These are phyloP conservation scores for Cuniculus paca DNA, from an alignment of 2,797 vertebrate species.

Conservation along the genomic window DNA sequence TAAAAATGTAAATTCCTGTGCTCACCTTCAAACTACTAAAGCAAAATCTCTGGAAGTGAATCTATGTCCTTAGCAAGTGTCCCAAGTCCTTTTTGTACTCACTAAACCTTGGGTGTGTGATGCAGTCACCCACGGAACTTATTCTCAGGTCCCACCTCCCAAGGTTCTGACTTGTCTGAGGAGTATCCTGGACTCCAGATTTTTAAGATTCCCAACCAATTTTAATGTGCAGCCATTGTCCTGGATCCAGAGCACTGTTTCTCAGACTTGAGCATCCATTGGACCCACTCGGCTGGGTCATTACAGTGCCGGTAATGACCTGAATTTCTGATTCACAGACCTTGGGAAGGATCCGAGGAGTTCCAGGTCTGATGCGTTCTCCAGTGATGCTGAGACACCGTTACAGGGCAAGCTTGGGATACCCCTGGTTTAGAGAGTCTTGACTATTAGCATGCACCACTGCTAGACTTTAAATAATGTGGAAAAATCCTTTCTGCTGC, in stretches of 20 bases:
- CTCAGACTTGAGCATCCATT: not conserved
- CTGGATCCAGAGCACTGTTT: not conserved
- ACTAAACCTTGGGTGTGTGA: not conserved
- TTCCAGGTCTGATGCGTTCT: not conserved
- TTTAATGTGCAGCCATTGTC: not conserved
- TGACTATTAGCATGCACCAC: not conserved
- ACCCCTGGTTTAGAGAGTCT: not conserved
- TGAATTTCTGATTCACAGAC: not conserved
- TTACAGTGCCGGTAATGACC: not conserved
- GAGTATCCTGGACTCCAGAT: not conserved
- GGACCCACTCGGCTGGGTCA: not conserved
- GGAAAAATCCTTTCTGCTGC: not conserved
- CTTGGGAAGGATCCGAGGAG: not conserved
- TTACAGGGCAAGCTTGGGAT: not conserved
- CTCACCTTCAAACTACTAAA: not conserved
- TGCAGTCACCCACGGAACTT: not conserved
- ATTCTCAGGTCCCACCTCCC: not conserved
- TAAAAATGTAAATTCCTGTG: not conserved
- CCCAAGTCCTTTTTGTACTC: not conserved
- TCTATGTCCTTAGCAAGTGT: not conserved
- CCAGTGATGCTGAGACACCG: not conserved
- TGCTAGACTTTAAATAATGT: slow-evolving; percentile 40
- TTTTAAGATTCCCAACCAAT: not conserved
- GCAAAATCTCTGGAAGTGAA: not conserved
- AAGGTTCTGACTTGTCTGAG: not conserved